Evolutionary conservation across 2,797 vertebrate genomes (phyloP).

Genomic region (Hippopotamyrus pictus): DNA sequence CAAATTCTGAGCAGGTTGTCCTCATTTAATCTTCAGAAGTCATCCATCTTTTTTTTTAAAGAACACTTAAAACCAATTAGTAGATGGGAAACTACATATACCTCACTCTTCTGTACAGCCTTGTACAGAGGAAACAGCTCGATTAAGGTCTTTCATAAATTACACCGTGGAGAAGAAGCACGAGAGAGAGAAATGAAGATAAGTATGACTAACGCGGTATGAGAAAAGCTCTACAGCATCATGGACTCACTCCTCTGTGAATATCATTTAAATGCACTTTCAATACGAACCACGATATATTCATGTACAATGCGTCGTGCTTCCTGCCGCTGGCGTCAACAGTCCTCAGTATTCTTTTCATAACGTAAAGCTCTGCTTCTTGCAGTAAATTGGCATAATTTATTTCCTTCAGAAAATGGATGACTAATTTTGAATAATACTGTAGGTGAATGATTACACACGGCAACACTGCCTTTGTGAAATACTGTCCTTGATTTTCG

Average conservation of each 20-base stretch:
- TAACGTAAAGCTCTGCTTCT: not conserved
- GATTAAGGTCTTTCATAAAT: conserved; percentile 1
- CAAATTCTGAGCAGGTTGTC: not conserved
- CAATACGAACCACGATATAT: not conserved
- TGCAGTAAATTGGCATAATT: not conserved
- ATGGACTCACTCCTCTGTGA: not conserved
- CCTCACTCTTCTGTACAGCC: not conserved
- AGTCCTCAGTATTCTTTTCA: not conserved
- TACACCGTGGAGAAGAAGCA: not conserved
- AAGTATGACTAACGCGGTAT: not conserved
- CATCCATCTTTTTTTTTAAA: not conserved
- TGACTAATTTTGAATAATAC: not conserved
- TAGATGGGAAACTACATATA: not conserved
- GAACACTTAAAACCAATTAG: conserved; percentile 12
- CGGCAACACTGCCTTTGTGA: not conserved
- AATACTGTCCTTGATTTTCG: not conserved
- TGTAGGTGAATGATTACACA: not conserved
- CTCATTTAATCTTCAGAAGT: not conserved
- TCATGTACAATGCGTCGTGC: not conserved
- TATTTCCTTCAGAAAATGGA: not conserved
- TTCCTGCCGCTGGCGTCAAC: not conserved
- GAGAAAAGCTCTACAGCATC: not conserved
- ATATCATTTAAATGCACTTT: not conserved
- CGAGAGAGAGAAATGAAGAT: not conserved
- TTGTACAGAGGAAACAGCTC: not conserved